Evolutionary conservation across 2,113 vertebrate species (phyloP).

Genomic region (Nycticebus coucang): DNA sequence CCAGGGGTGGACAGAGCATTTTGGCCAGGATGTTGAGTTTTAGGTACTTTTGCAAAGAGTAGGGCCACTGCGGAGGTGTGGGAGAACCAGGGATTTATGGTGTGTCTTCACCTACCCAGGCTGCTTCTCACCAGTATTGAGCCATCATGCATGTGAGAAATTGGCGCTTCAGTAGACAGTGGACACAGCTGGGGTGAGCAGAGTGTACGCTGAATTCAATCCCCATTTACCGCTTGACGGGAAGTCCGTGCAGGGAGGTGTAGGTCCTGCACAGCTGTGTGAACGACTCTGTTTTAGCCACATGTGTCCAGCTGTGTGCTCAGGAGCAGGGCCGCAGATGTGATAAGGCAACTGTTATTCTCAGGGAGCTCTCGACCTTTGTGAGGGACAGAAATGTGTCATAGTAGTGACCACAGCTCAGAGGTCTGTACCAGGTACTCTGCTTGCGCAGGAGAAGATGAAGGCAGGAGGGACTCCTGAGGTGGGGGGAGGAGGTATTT

Average conservation of each 20-base stretch:
- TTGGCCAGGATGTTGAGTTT: neutral
- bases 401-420: neutral
- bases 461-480: neutral
- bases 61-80: neutral
- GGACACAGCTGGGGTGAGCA: neutral
- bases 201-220: neutral
- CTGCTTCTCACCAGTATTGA: neutral
- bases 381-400: neutral
- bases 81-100: neutral
- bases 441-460: neutral
- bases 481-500: neutral
- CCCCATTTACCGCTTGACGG: too few species aligned
- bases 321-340: neutral
- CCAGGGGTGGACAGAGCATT: neutral
- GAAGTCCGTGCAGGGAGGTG: neutral
- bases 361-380: neutral
- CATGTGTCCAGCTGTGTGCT: neutral
- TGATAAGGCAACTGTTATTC: neutral
- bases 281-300: neutral
- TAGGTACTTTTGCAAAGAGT: neutral
- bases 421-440: rapidly evolving
- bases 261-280: neutral
- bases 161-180: too few species aligned
- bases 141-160: neutral
- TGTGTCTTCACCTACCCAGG: neutral